Percentiles rank a stretch among this genome's conserved stretches.
phyloP scores from a whole-genome alignment of 2,888 invertebrate species.

The Ceraclea dissimilis region DNA sequence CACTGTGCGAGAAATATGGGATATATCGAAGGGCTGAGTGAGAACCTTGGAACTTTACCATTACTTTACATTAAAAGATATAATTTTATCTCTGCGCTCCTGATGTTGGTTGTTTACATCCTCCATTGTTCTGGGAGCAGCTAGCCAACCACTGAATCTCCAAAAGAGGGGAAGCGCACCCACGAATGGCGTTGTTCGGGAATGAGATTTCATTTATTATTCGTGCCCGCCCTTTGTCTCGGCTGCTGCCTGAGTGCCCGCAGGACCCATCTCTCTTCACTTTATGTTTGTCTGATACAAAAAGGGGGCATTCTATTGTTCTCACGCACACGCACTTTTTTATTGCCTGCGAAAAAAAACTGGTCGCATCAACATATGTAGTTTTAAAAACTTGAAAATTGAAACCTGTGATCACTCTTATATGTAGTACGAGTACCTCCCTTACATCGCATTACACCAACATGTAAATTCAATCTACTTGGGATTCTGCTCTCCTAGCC shows the following conservation, averaged over 20 bases:
- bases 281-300: slow-evolving; percentile 46
- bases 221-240: slow-evolving; percentile 17
- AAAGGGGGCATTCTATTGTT: slow-evolving; percentile 54
- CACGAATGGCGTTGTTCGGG: slow-evolving; percentile 10
- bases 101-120: slow-evolving; percentile 25
- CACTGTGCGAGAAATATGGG: too few species aligned
- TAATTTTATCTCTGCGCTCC: slow-evolving; percentile 26
- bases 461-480: slow-evolving; percentile 26
- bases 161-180: slow-evolving; percentile 14
- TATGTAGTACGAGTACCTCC: not conserved
- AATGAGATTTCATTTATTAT: not conserved
- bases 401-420: too few species aligned
- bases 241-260: not conserved
- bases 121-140: slow-evolving; percentile 22
- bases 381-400: not conserved
- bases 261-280: slow-evolving; percentile 32
- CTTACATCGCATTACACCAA: slow-evolving; percentile 11
- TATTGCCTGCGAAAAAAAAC: not conserved
- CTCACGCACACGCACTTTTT: slow-evolving; percentile 49
- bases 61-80: too few species aligned
- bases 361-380: not conserved
- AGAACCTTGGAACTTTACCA: too few species aligned
- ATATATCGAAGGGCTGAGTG: too few species aligned
- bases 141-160: not conserved
- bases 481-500: slow-evolving; percentile 38